Percentiles rank a stretch among this genome's conserved stretches.
Evolutionary conservation across 2,113 vertebrate genomes (phyloP).

Genomic region (Myotis yumanensis): DNA sequence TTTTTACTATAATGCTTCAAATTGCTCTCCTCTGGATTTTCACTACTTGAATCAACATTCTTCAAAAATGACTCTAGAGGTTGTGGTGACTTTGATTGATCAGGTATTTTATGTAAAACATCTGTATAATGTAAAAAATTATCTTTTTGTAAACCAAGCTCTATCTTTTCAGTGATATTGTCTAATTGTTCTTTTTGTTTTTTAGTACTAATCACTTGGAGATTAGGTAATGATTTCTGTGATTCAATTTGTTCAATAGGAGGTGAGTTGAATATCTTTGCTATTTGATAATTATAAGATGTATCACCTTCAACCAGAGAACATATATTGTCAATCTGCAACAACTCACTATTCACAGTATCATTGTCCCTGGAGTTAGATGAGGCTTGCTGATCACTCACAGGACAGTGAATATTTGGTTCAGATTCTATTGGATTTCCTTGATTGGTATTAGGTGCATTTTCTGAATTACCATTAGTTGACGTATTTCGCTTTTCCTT

Average conservation of each 20-base stretch:
- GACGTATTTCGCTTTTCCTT: conserved; percentile 57
- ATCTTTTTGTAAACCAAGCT: conserved; percentile 22
- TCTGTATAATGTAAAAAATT: not conserved
- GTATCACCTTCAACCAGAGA: conserved; percentile 85
- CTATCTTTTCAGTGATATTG: not conserved
- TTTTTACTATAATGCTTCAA: not conserved
- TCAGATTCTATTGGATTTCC: not conserved
- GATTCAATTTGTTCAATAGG: not conserved
- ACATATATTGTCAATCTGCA: conserved; percentile 85
- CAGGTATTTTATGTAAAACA: not conserved
- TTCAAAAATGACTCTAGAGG: not conserved
- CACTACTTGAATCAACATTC: not conserved
- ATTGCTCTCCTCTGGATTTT: not conserved
- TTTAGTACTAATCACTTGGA: not conserved
- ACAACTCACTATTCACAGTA: not conserved
- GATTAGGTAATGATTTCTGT: conserved; percentile 15
- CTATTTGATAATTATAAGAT: conserved; percentile 86
- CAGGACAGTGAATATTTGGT: not conserved
- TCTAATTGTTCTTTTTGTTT: conserved; percentile 54
- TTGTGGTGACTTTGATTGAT: not conserved
- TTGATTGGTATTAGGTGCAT: not conserved
- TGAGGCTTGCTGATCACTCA: not conserved
- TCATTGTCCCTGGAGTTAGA: not conserved
- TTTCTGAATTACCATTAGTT: not conserved
- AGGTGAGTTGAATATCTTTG: conserved; percentile 81